Evolutionary conservation across 2,113 vertebrate species (phyloP).

Genomic region (Ciconia boyciana): DNA sequence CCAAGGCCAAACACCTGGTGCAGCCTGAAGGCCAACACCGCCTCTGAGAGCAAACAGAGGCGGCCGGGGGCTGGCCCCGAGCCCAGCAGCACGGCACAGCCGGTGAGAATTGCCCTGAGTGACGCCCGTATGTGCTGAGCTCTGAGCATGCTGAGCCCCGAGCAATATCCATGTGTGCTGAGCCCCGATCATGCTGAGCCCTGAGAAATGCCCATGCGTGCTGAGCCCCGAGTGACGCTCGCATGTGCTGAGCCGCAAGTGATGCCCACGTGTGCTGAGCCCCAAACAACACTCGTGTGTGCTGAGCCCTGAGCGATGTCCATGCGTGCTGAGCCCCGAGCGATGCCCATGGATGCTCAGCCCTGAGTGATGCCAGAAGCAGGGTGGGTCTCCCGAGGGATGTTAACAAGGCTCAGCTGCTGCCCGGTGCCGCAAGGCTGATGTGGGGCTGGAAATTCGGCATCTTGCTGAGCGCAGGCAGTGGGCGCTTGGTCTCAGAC

Average conservation of each 20-base stretch:
- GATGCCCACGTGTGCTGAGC: not conserved
- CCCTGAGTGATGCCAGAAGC: not conserved
- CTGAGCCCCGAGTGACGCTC: not conserved
- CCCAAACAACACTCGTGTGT: fast-evolving
- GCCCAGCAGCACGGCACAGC: not conserved
- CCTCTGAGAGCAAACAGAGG: not conserved
- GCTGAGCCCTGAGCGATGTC: fast-evolving
- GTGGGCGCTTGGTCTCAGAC: fast-evolving
- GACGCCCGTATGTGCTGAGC: not conserved
- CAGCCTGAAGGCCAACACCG: not conserved
- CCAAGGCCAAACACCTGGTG: not conserved
- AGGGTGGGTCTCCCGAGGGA: not conserved
- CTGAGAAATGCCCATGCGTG: fast-evolving
- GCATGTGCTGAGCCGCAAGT: not conserved
- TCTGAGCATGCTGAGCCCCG: not conserved
- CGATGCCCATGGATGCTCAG: fast-evolving
- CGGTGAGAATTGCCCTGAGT: fast-evolving
- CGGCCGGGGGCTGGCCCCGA: not conserved
- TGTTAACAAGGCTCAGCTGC: not conserved
- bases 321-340: fast-evolving
- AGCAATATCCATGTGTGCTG: not conserved
- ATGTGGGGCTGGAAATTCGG: fast-evolving
- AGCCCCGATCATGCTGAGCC: not conserved
- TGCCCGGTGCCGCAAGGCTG: not conserved
- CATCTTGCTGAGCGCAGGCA: fast-evolving